phyloP scores from a whole-genome alignment of 2,113 vertebrate genomes.

The Amblyopsis rosae region DNA sequence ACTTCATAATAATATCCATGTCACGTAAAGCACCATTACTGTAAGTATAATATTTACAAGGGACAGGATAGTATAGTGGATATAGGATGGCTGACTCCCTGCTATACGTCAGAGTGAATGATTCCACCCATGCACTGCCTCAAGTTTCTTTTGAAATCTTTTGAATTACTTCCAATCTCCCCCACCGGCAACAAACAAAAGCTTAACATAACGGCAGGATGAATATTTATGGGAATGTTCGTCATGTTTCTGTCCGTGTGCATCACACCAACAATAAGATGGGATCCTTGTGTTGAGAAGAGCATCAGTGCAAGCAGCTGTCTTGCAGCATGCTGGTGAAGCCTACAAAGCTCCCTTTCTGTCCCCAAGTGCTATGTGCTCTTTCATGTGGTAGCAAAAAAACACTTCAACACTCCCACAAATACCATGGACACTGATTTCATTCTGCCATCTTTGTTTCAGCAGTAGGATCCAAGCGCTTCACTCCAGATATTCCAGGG shows the following conservation, averaged over 20 bases:
- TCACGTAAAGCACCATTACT: too few species aligned
- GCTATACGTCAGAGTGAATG: too few species aligned
- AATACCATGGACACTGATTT: conserved; percentile 57
- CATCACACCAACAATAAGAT: too few species aligned
- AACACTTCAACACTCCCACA: conserved; percentile 50
- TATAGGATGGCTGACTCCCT: conserved; percentile 45
- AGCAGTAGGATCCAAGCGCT: conserved; percentile 50
- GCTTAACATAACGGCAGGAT: too few species aligned
- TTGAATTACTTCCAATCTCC: too few species aligned
- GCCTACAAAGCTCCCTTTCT: conserved; percentile 48
- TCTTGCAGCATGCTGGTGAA: conserved; percentile 48
- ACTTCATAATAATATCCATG: too few species aligned
- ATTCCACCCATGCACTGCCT: conserved; percentile 45
- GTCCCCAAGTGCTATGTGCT: conserved; percentile 31
- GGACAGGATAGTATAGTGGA: conserved; percentile 3
- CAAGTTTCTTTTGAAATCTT: too few species aligned
- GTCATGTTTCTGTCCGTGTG: too few species aligned
- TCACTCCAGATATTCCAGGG: conserved; percentile 41
- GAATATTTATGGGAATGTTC: too few species aligned
- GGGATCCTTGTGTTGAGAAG: conserved; percentile 49
- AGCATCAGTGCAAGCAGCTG: conserved; percentile 35
- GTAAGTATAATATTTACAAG: too few species aligned
- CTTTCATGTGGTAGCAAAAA: conserved; percentile 43
- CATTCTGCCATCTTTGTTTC: conserved; percentile 53
- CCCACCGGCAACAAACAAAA: too few species aligned